Conservation (phyloP, 2,113 vertebrate species). For the Sphyrna mokarran region DNA sequence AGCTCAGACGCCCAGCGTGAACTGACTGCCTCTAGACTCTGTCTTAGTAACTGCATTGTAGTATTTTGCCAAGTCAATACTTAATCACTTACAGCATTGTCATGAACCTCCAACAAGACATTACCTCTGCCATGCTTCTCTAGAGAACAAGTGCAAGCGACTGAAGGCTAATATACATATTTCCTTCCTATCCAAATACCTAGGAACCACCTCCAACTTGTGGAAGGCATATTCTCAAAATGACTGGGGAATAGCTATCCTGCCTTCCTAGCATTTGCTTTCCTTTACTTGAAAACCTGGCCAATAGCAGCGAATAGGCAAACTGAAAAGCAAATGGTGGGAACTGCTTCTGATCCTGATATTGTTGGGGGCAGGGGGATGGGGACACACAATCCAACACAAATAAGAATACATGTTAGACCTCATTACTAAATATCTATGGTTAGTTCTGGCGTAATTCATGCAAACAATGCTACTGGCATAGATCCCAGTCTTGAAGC, state of each 20-base stretch:
- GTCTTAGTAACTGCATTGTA: neutral
- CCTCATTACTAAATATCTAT: neutral
- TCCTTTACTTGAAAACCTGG: neutral
- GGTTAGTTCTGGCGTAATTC: neutral
- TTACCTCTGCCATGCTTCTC: neutral
- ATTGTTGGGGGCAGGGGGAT: neutral
- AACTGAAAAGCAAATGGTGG: neutral
- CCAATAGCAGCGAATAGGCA: neutral
- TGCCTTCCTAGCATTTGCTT: neutral
- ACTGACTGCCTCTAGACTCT: too few relatives aligned
- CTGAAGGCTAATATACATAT: neutral
- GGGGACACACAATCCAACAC: neutral
- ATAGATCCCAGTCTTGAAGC: slow-evolving; percentile 4
- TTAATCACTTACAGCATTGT: neutral
- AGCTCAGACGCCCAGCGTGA: too few relatives aligned
- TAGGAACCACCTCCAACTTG: neutral
- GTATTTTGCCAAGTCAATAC: neutral
- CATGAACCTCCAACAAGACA: neutral
- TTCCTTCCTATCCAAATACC: slow-evolving; percentile 20
- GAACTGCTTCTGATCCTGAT: neutral
- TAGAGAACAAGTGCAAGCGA: neutral
- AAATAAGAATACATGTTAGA: neutral
- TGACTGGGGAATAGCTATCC: neutral
- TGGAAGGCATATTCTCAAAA: neutral
- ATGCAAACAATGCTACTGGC: slow-evolving; percentile 14